Base-by-base conservation (phyloP, 1,140 invertebrate species). In the Pteromalus puparum region DNA sequence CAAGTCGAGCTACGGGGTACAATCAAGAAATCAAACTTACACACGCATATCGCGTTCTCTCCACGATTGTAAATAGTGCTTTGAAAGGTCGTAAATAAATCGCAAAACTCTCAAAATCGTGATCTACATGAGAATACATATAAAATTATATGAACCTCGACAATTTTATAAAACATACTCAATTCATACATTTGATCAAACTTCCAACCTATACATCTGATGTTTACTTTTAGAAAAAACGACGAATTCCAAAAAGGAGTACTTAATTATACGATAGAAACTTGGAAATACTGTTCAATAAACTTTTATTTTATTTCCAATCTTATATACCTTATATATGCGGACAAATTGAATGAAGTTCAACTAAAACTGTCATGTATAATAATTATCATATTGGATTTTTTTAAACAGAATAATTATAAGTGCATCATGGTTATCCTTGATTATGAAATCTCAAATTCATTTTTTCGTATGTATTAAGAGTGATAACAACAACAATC, bases 1-100 rank as follows among this genome's bases (percentile, higher is more conserved):
- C 5, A 12, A 53, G n/a, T 53, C 21, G 73, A 80, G 12, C 5
- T 65, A 79, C 26, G 70, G 77, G 53, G 72, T 42, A 73, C 76
- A 84, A 84, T 74, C 30, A 75, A 80, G 15, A 72, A 79, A 73
- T 79, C 42, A 78, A 79, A 65, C 1, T 48, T 75, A 28, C 24
- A 26, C 65, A 75, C 28, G 77, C 76, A 84, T 65, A 80, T 84
- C 53, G 42, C 46, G 15, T 81, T 76, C 48, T 18, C 7, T 65
- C 30, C 10, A 81, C n/a, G 21, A 75, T 68, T 84, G 83, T 84
- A 81, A 81, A 84, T 81, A 84, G 26, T 73, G 34, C 24, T 84
- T 68, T 72, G 5, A 15, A 12, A 46, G 42, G 28, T 30, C n/a
- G 21, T 28, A 61, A 61, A 18, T 61, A 6, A 61, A 61, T 61